Evolutionary conservation across 2,888 invertebrate genomes (phyloP).

Genomic region (Aethes cnicana): DNA sequence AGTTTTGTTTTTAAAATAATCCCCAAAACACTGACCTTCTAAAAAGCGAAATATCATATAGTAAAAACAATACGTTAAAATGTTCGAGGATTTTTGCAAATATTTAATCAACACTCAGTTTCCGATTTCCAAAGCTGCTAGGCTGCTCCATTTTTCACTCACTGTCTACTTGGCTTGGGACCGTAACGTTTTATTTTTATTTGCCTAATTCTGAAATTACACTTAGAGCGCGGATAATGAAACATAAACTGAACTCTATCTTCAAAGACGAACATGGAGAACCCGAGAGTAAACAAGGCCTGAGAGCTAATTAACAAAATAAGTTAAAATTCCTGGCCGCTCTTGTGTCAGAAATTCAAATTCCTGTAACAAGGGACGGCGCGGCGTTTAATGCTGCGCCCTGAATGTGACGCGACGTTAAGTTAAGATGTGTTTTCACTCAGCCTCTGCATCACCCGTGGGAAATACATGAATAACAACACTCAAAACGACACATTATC

Average conservation of each 20-base stretch:
- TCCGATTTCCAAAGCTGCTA: no score
- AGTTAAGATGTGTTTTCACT: constrained; percentile 2
- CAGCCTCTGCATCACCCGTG: constrained; percentile 8
- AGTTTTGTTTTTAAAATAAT: no score
- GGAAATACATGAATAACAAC: constrained; percentile 14
- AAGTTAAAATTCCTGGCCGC: constrained; percentile 15
- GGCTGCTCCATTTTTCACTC: no score
- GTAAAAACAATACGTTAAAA: no score
- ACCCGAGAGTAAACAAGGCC: constrained; percentile 11
- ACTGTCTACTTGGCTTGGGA: not conserved
- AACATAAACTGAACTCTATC: constrained; percentile 10
- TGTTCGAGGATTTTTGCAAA: no score
- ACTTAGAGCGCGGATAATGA: not conserved
- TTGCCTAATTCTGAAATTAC: not conserved
- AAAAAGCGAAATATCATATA: no score
- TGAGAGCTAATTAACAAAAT: constrained; percentile 21
- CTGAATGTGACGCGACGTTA: constrained; percentile 1
- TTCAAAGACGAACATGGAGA: constrained; percentile 14
- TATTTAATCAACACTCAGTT: no score
- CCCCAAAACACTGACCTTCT: no score
- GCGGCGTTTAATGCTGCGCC: not conserved
- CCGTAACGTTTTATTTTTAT: not conserved
- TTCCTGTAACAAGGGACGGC: constrained; percentile 1
- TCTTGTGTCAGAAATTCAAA: constrained; percentile 15
- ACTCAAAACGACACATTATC: not conserved